Evolutionary conservation across 2,113 vertebrate genomes (phyloP).

Genomic region (Urocynchramus pylzowi): DNA sequence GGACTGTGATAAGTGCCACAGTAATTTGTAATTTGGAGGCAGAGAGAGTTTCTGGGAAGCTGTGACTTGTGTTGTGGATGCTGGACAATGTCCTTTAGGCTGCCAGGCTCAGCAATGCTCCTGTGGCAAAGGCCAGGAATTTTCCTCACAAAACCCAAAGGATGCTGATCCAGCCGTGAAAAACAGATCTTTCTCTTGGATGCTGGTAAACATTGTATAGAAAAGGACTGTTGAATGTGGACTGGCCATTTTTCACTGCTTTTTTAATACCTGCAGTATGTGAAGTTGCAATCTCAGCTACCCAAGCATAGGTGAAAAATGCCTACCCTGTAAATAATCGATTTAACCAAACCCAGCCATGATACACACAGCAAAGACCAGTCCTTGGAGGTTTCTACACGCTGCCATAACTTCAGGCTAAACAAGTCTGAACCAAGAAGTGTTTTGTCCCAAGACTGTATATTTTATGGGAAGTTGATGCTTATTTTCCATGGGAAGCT

Average conservation of each 20-base stretch:
- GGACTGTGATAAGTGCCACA: neutral
- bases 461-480: constrained; percentile 47
- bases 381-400: neutral
- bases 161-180: neutral
- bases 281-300: neutral
- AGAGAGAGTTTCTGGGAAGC: neutral
- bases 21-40: neutral
- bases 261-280: neutral
- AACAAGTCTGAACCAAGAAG: constrained; percentile 48
- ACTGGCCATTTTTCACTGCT: neutral
- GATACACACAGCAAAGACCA: neutral
- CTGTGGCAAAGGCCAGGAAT: neutral
- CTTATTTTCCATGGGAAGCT: constrained; percentile 58
- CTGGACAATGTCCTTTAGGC: neutral
- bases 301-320: neutral
- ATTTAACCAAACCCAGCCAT: neutral
- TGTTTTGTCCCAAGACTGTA: constrained; percentile 32
- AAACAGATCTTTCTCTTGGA: neutral
- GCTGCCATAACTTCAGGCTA: constrained; percentile 50
- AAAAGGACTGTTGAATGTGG: neutral
- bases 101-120: neutral
- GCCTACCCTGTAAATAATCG: neutral
- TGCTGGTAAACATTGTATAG: neutral
- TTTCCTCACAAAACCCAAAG: neutral
- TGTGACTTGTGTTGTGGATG: neutral